phyloP scores from a whole-genome alignment of 2,888 invertebrate species.

The Xiphydria camelus region DNA sequence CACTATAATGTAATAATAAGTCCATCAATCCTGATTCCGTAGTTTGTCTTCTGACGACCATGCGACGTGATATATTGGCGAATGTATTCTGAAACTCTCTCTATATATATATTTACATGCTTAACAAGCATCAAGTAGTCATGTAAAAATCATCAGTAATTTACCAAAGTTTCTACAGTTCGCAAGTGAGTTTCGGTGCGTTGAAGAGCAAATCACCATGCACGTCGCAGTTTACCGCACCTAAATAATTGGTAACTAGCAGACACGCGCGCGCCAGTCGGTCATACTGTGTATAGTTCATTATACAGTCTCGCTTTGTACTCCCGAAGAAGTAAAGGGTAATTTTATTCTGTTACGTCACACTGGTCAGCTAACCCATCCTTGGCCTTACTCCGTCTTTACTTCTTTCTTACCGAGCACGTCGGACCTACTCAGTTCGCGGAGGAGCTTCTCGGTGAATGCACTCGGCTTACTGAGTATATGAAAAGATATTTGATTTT shows the following conservation, averaged over 20 bases:
- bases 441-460: slow-evolving; percentile 23
- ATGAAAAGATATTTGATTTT: too few relatives aligned
- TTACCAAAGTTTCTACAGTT: too few relatives aligned
- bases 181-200: slow-evolving; percentile 14
- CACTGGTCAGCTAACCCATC: slow-evolving; percentile 49
- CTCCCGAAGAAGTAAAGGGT: slow-evolving; percentile 30
- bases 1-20: too few relatives aligned
- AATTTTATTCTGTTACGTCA: slow-evolving; percentile 55
- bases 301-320: slow-evolving; percentile 37
- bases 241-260: slow-evolving; percentile 16
- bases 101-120: too few relatives aligned
- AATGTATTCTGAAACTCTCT: too few relatives aligned
- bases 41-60: too few relatives aligned
- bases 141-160: too few relatives aligned
- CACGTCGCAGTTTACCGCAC: slow-evolving; percentile 14
- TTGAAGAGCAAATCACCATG: slow-evolving; percentile 17
- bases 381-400: slow-evolving; percentile 28
- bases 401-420: slow-evolving; percentile 17
- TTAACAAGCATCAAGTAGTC: too few relatives aligned
- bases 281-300: slow-evolving; percentile 3
- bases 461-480: too few relatives aligned
- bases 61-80: too few relatives aligned
- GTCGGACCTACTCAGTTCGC: slow-evolving; percentile 28
- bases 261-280: slow-evolving; percentile 4
- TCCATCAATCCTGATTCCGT: too few relatives aligned